These are phyloP conservation scores for Bombylius major DNA, from an alignment of 2,888 invertebrate genomes.

Conservation along the genomic window DNA sequence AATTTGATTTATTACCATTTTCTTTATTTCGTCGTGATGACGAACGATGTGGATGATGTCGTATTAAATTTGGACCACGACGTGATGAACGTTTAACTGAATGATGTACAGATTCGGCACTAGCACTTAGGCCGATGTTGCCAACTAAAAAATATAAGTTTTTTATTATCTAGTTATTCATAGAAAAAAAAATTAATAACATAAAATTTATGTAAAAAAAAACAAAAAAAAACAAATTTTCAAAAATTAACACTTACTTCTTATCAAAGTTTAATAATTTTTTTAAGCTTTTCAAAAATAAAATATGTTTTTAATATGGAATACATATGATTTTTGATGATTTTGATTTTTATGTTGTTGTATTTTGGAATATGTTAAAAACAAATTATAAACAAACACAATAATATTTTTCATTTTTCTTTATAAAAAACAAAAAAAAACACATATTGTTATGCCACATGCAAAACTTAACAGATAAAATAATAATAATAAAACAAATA, in stretches of 20 bases:
- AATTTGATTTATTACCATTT: slow-evolving; percentile 30
- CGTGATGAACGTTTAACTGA: slow-evolving; percentile 45
- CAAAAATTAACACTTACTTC: neutral
- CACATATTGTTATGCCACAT: too few relatives aligned
- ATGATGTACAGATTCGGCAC: slow-evolving; percentile 50
- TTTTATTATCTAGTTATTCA: neutral
- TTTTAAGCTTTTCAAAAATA: too few relatives aligned
- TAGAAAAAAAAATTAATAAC: neutral
- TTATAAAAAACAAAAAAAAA: too few relatives aligned
- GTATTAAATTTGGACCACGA: slow-evolving; percentile 36
- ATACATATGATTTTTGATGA: too few relatives aligned
- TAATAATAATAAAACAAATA: too few relatives aligned
- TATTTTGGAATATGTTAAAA: too few relatives aligned
- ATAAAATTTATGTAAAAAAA: neutral
- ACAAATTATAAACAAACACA: too few relatives aligned
- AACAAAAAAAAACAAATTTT: too few relatives aligned
- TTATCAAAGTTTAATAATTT: neutral
- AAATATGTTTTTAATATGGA: too few relatives aligned
- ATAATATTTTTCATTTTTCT: too few relatives aligned
- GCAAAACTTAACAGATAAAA: too few relatives aligned
- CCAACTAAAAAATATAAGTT: slow-evolving; percentile 34
- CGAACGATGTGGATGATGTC: slow-evolving; percentile 41
- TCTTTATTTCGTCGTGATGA: slow-evolving; percentile 46
- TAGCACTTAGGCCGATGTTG: slow-evolving; percentile 47
- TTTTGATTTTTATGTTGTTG: too few relatives aligned